phyloP scores from a whole-genome alignment of 2,113 vertebrate genomes.

The Cheilinus undulatus region DNA sequence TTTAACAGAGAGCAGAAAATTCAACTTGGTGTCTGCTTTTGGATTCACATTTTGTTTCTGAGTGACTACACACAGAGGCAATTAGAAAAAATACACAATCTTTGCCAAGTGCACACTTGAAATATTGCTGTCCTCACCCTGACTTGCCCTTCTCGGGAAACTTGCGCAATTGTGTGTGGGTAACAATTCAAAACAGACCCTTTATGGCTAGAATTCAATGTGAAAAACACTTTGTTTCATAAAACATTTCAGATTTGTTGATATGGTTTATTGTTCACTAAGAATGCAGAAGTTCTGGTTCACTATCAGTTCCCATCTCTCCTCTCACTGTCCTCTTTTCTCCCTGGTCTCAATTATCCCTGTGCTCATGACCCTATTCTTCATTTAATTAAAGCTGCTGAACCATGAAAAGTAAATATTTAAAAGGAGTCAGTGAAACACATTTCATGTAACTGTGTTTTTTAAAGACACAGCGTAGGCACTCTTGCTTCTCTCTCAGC shows the following conservation, averaged over 20 bases:
- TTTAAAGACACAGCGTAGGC: conserved; percentile 50
- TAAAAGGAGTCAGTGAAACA: conserved; percentile 50
- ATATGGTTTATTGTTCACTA: conserved; percentile 7
- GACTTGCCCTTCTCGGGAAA: conserved; percentile 18
- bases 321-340: conserved; percentile 12
- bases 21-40: background rate
- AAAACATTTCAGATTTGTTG: background rate
- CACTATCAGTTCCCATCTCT: conserved; percentile 20
- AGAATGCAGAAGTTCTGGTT: background rate
- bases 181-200: background rate
- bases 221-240: background rate
- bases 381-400: conserved; percentile 57
- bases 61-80: background rate
- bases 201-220: no score
- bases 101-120: background rate
- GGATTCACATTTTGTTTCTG: background rate
- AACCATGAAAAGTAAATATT: conserved; percentile 65
- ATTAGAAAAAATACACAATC: no score
- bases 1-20: background rate
- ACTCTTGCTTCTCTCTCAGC: conserved; percentile 20
- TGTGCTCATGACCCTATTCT: conserved; percentile 39
- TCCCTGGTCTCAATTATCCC: conserved; percentile 29
- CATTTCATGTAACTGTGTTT: conserved; percentile 27
- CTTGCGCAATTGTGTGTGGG: conserved; percentile 1
- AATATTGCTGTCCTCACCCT: background rate